Base-by-base conservation (phyloP, 30 jellyfish, hydroid and myxozoan species). In the Sanderia malayensis region DNA sequence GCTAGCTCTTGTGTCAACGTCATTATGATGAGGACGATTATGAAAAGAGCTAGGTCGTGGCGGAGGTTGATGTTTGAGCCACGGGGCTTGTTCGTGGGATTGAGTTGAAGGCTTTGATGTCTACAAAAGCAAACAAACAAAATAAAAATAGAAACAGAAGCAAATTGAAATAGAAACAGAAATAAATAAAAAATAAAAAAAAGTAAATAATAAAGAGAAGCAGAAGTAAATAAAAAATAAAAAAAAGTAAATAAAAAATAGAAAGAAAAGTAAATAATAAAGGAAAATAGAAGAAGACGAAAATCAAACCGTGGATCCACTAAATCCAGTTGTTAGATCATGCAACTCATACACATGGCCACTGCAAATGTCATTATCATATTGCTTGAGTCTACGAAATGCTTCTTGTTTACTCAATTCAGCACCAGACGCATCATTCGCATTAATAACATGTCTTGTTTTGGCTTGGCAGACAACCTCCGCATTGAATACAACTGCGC, bases 1-100 rank as follows among this genome's bases (percentile, higher is more conserved):
- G 47, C 22, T 41, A 47, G 61, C 83, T 15, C 9, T 46, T 23
- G 46, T 46, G 55, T 41, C 11, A 49, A 9, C 64, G 64, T 11
- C 2, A 49, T 49, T 49, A 19, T 49, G 23, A 8, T 19, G 23
- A 2, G 23, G 64, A 4, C 18, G 64, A 24, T 49, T 49, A 24
- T 24, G 8, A 2, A 11, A 4, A 4, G 23, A 15, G 24, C 18
- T 8, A 15, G 64, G 64, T 49, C 64, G 23, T 19, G 64, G 64
- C n/a, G n/a, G n/a, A 19, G 64, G 64, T 18, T 49, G 11, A 49
- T 49, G 2, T 49, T 19, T 49, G 25, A 49, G 24, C 64, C 64
- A 49, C 6, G 64, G 64, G 27, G 64, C 64, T 49, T 49, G 64
- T 19, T 49, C 6, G 11, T 49, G 52, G 6, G 52, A 13, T 49